Conservation (phyloP, 1,140 invertebrate species). For the Arctopsyche grandis region DNA sequence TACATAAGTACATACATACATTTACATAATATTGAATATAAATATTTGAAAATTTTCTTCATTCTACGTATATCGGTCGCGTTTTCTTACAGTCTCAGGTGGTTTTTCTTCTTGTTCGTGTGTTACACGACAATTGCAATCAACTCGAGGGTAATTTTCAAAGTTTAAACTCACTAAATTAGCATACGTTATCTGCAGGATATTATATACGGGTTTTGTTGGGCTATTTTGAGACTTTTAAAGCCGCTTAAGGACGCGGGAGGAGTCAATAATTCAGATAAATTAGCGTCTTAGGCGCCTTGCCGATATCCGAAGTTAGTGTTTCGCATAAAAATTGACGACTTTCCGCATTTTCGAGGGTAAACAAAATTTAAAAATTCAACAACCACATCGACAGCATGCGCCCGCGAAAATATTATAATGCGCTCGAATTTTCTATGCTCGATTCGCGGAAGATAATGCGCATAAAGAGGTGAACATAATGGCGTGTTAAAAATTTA, state of each 20-base stretch:
- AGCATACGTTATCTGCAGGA: not conserved
- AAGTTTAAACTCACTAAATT: not conserved
- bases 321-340: not conserved
- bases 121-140: slow-evolving; percentile 8
- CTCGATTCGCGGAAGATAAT: slow-evolving; percentile 21
- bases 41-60: too few relatives aligned
- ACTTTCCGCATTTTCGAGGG: not conserved
- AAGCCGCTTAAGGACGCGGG: not conserved
- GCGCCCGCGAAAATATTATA: slow-evolving; percentile 8
- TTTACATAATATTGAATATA: too few relatives aligned
- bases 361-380: slow-evolving; percentile 28
- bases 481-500: slow-evolving; percentile 41
- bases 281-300: too few relatives aligned
- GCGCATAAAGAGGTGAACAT: slow-evolving; percentile 37
- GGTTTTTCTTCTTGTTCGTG: not conserved
- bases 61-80: too few relatives aligned
- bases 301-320: too few relatives aligned
- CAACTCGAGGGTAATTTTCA: not conserved
- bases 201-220: not conserved
- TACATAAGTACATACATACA: too few relatives aligned
- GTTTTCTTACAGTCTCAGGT: not conserved
- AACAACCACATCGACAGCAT: not conserved
- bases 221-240: not conserved
- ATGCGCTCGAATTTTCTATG: slow-evolving; percentile 3
- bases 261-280: too few relatives aligned